Percentiles rank a stretch among this genome's conserved stretches.
Conservation (phyloP, 2,113 vertebrate species). For the Lucifuga dentata region DNA sequence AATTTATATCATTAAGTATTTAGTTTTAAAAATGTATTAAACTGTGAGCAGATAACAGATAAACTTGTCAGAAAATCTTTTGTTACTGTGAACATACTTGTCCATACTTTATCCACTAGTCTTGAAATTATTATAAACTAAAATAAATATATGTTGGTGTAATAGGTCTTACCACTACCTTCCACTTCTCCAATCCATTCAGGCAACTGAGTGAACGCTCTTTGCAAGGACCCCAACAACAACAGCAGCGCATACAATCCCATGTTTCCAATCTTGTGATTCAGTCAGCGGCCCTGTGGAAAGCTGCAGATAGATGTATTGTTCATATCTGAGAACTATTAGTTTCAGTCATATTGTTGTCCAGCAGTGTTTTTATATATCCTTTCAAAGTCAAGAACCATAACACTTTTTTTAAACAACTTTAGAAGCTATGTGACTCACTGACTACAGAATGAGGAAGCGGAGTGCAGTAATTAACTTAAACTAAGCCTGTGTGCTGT, state of each 20-base stretch:
- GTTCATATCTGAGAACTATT: background rate
- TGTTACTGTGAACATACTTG: too few relatives aligned
- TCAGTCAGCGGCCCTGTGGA: conserved; percentile 8
- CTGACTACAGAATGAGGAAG: conserved; percentile 17
- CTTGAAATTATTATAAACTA: too few relatives aligned
- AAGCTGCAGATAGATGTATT: conserved; percentile 6
- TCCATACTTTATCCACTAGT: too few relatives aligned
- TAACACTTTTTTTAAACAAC: too few relatives aligned
- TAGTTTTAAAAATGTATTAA: too few relatives aligned
- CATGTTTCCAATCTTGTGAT: conserved; percentile 34
- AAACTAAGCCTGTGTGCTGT: conserved; percentile 58
- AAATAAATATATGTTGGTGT: background rate
- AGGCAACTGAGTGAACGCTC: conserved; percentile 56
- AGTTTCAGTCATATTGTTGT: background rate
- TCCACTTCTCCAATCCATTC: conserved; percentile 59
- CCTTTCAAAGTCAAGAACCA: conserved; percentile 20
- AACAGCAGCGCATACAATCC: conserved; percentile 47
- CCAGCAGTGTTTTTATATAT: background rate
- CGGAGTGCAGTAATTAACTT: conserved; percentile 40
- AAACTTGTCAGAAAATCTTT: too few relatives aligned
- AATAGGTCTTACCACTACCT: conserved; percentile 74
- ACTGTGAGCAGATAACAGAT: too few relatives aligned
- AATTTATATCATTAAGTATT: too few relatives aligned
- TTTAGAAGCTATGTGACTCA: conserved; percentile 12
- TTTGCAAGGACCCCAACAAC: conserved; percentile 50